Base-by-base conservation (phyloP, 2,113 vertebrate species). In the Pteronura brasiliensis region DNA sequence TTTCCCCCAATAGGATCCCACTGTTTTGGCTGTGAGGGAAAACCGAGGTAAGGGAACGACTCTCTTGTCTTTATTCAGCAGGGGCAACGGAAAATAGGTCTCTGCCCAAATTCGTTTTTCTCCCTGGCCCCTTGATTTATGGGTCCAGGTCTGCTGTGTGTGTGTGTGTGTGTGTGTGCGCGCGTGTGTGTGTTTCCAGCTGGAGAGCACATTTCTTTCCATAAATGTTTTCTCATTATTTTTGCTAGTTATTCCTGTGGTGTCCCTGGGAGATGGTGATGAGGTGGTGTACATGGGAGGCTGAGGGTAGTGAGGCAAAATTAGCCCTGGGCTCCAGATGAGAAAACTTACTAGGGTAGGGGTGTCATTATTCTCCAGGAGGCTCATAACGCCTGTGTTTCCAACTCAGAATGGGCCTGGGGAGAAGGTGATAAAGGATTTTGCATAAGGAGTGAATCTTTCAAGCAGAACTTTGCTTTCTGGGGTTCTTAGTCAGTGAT, bases 11-110 rank as follows among this genome's bases (percentile, higher is more conserved):
- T 98, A 99, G 99, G 99, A 99, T 98, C 99, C 99, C 67, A 99
- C 98, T 0, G 97, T 99, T 97, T 98, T 99, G 99, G 97, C 98
- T 7, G 97, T 99, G 97, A 99, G 98, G 98, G 99, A 99, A 98
- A 99, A 99, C 98, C 98, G 99, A 99, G 99, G 99, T 99, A 99
- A 87, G 98, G 90, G 80, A 93, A 3, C 23, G 0, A 7, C 55
- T 81, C 7, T 83, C 49, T 23, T 42, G 20, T 76, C 93, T 95
- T 63, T 34, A 25, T 81, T 55, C 31, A 13, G 12, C 23, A 7
- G 47, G 82, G 65, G 23, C 36, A n/a, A 57, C 20, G 27, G 49
- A 47, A 49, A n/a, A 69, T 44, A 14, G 3, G 3, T 4, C 65
- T 84, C 44, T 59, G 14, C 13, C 34, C 74, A 9, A 57, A 65